Conservation (phyloP, 2,113 vertebrate genomes). For the Theristicus caerulescens region DNA sequence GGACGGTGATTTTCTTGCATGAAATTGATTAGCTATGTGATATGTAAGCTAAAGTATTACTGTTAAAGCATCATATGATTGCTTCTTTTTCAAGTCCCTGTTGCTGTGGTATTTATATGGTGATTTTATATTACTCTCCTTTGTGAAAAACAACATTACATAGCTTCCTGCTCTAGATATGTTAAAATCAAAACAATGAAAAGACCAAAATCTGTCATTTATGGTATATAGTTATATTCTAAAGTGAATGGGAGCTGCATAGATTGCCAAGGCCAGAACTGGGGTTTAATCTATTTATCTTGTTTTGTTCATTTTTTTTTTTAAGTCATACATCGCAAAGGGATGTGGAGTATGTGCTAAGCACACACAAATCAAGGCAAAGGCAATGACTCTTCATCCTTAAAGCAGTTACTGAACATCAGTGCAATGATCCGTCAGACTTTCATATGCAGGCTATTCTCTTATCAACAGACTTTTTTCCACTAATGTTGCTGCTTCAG, state of each 20-base stretch:
- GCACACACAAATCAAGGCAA: not conserved
- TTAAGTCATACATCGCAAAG: not conserved
- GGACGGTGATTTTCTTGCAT: not conserved
- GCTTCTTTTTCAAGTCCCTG: not conserved
- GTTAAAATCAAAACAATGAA: not conserved
- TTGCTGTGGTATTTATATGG: not conserved
- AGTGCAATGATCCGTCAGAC: not conserved
- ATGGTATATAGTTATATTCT: not conserved
- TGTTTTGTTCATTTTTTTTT: not conserved
- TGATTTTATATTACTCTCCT: not conserved
- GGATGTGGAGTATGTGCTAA: not conserved
- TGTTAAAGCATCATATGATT: not conserved
- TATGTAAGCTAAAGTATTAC: not conserved
- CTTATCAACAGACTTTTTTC: not conserved
- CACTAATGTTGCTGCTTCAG: not conserved
- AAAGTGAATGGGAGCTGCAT: not conserved
- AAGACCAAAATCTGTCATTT: not conserved
- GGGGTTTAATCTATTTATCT: not conserved
- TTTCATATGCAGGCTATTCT: not conserved
- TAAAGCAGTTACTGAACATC: not conserved
- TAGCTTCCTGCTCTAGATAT: not conserved
- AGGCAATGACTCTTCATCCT: not conserved
- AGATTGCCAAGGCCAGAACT: not conserved
- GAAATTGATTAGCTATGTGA: not conserved
- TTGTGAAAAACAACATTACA: not conserved